These are phyloP conservation scores for Eupristina koningsbergeri DNA, from an alignment of 1,140 invertebrate species.

Conservation along the genomic window DNA sequence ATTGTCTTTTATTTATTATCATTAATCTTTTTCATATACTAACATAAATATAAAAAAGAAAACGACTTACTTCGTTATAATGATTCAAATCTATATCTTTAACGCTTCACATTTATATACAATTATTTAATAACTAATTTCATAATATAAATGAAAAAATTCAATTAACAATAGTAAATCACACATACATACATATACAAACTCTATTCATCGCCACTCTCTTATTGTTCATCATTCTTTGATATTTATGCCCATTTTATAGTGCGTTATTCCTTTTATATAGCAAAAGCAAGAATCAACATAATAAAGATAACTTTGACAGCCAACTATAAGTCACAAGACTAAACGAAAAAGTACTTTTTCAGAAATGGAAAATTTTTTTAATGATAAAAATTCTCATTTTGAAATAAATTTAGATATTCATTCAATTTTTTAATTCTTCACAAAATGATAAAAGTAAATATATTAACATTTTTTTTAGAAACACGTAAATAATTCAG, in stretches of 20 bases:
- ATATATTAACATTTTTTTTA: neutral
- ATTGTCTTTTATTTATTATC: neutral
- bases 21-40: neutral
- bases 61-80: neutral
- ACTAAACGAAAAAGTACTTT: conserved; percentile 39
- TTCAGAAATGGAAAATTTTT: neutral
- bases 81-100: neutral
- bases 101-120: conserved; percentile 13
- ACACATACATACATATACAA: neutral
- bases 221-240: conserved; percentile 12
- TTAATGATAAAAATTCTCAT: neutral
- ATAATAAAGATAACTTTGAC: conserved; percentile 33
- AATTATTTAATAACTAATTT: conserved; percentile 23
- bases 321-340: conserved; percentile 24
- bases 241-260: conserved; percentile 32
- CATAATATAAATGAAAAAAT: neutral
- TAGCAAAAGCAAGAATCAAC: conserved; percentile 32
- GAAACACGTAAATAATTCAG: neutral
- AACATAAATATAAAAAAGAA: neutral
- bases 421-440: neutral
- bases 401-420: too few species aligned
- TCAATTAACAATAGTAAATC: neutral
- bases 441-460: neutral
- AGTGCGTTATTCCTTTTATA: neutral
- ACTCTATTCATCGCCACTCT: neutral